Percentiles rank a stretch among this genome's conserved stretches.
These are phyloP conservation scores for Torymus texanus DNA, from an alignment of 2,888 invertebrate species.

Conservation along the genomic window DNA sequence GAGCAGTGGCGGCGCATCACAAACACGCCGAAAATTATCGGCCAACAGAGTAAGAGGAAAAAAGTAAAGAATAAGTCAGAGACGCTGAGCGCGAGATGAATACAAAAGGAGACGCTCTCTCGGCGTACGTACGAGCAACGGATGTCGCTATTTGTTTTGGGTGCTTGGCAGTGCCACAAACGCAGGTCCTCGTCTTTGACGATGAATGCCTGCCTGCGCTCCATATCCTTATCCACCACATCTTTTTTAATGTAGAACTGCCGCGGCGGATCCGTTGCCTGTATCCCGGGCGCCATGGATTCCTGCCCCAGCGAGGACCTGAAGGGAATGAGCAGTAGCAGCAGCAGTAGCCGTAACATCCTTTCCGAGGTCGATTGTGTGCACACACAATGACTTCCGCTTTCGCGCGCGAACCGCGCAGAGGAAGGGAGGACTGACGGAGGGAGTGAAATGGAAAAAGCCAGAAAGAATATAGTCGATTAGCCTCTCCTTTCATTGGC, in stretches of 20 bases:
- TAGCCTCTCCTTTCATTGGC: conserved; percentile 29
- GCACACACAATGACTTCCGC: background rate
- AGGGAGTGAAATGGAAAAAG: background rate
- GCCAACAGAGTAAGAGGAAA: conserved; percentile 3
- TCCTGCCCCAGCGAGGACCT: background rate
- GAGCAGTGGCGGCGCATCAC: no score
- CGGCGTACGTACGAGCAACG: conserved; percentile 31
- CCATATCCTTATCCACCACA: conserved; percentile 48
- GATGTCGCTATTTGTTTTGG: background rate
- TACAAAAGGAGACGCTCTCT: background rate
- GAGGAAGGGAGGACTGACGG: background rate
- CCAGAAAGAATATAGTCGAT: background rate
- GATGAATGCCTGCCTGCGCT: conserved; percentile 60
- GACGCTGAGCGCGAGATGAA: background rate
- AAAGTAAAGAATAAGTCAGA: background rate
- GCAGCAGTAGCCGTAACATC: background rate
- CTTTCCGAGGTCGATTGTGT: background rate
- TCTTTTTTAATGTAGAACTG: conserved; percentile 23
- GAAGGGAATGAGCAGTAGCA: conserved; percentile 9
- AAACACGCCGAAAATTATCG: background rate
- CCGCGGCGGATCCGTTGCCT: background rate
- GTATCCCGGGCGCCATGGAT: no score
- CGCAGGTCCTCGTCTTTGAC: conserved; percentile 61
- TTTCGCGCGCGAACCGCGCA: no score
- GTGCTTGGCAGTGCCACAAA: background rate